Base-by-base conservation (phyloP, 2,888 invertebrate species). In the Malacosoma neustria region DNA sequence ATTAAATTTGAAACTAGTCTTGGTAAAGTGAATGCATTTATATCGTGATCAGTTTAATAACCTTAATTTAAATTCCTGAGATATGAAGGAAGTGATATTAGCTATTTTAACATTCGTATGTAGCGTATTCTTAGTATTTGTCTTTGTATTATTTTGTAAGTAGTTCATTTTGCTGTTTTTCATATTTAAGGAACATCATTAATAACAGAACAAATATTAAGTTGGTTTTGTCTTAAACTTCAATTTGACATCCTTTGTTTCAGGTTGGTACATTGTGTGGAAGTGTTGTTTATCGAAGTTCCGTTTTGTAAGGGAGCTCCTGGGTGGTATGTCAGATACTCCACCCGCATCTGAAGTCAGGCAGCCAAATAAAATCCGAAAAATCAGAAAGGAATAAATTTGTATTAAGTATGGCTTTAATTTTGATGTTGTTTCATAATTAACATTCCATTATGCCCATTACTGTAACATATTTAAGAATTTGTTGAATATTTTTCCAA, bases 191-290 rank as follows among this genome's bases (percentile, higher is more conserved):
- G n/a, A n/a, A n/a, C n/a, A n/a, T n/a, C n/a, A n/a, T n/a, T n/a
- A n/a, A n/a, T n/a, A n/a, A n/a, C n/a, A n/a, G n/a, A n/a, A n/a
- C n/a, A n/a, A n/a, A n/a, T n/a, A n/a, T n/a, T n/a, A n/a, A n/a
- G n/a, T n/a, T n/a, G n/a, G n/a, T n/a, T n/a, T n/a, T n/a, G n/a
- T n/a, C n/a, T n/a, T n/a, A n/a, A n/a, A n/a, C n/a, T n/a, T n/a
- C n/a, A n/a, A n/a, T n/a, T n/a, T n/a, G n/a, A n/a, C n/a, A n/a
- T n/a, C 59, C 64, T 70, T 74, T 79, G 66, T 90, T 90, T 2
- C 77, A 96, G 96, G 95, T 62, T 96, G 96, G 96, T 95, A 92
- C 73, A 87, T 95, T 42, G 94, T 96, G 49, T 97, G 96, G 96
- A 95, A 93, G 79, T 90, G 95, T 49, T 95, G 96, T 74, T 81